phyloP scores from a whole-genome alignment of 2,113 vertebrate genomes.

The Columbina picui region DNA sequence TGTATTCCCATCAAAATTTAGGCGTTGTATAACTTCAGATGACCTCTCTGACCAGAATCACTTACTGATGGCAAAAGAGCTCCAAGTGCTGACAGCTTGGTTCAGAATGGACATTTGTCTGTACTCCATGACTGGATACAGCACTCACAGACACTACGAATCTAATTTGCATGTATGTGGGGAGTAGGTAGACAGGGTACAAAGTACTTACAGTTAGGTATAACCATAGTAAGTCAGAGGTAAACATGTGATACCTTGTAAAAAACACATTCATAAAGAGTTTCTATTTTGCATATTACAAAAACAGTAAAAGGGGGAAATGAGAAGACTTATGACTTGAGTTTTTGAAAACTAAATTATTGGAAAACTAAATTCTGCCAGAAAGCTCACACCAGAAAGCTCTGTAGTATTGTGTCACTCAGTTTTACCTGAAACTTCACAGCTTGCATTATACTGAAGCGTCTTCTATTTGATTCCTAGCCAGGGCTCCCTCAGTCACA shows the following conservation, averaged over 20 bases:
- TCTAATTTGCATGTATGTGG: neutral
- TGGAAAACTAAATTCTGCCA: neutral
- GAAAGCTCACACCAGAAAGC: neutral
- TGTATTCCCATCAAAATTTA: neutral
- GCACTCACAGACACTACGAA: neutral
- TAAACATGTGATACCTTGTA: neutral
- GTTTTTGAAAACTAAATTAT: neutral
- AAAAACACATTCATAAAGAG: neutral
- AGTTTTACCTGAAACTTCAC: neutral
- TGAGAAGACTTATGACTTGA: neutral
- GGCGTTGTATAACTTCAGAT: neutral
- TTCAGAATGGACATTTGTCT: neutral
- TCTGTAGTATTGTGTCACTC: neutral
- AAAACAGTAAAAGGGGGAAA: neutral
- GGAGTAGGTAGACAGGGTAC: neutral
- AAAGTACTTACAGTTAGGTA: neutral
- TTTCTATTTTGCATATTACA: neutral
- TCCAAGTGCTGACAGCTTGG: fast-evolving
- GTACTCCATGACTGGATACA: fast-evolving
- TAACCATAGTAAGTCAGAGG: neutral
- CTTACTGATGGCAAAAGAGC: neutral
- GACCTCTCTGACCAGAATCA: neutral
- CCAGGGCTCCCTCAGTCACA: neutral
- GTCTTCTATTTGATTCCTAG: neutral
- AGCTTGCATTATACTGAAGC: neutral